These are phyloP conservation scores for Pammene fasciana DNA, from an alignment of 2,888 invertebrate species.

Conservation along the genomic window DNA sequence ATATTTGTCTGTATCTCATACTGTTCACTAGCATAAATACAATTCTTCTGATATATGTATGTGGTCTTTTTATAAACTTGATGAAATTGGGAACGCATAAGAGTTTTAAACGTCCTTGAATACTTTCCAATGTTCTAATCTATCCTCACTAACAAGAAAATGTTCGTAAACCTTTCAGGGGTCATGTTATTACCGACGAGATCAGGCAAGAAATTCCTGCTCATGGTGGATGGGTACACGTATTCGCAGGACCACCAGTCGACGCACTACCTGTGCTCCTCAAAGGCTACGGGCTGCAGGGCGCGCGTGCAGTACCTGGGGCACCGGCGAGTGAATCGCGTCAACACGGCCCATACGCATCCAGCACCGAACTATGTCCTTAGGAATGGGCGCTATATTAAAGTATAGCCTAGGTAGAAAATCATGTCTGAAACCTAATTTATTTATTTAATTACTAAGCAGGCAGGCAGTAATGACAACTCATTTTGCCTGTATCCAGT, in stretches of 20 bases:
- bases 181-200: conserved; percentile 32
- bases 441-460: background rate
- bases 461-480: background rate
- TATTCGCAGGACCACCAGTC: conserved; percentile 23
- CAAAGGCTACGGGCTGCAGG: conserved; percentile 44
- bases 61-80: too few relatives aligned
- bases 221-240: conserved; percentile 33
- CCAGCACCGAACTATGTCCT: conserved; percentile 25
- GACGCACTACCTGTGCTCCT: conserved; percentile 43
- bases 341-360: conserved; percentile 27
- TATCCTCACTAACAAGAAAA: background rate
- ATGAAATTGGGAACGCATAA: too few relatives aligned
- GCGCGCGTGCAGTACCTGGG: conserved; percentile 42
- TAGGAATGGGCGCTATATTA: conserved; percentile 29
- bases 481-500: too few relatives aligned
- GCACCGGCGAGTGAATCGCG: conserved; percentile 16
- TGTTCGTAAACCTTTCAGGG: conserved; percentile 9
- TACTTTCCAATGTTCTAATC: too few relatives aligned
- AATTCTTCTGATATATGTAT: too few relatives aligned
- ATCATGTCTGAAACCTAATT: background rate
- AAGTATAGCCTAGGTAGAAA: conserved; percentile 12
- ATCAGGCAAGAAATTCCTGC: conserved; percentile 31
- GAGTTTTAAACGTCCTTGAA: too few relatives aligned
- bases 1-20: too few relatives aligned
- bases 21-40: too few relatives aligned